Conservation (phyloP, 2,797 vertebrate species). For the Acanthopagrus latus region DNA sequence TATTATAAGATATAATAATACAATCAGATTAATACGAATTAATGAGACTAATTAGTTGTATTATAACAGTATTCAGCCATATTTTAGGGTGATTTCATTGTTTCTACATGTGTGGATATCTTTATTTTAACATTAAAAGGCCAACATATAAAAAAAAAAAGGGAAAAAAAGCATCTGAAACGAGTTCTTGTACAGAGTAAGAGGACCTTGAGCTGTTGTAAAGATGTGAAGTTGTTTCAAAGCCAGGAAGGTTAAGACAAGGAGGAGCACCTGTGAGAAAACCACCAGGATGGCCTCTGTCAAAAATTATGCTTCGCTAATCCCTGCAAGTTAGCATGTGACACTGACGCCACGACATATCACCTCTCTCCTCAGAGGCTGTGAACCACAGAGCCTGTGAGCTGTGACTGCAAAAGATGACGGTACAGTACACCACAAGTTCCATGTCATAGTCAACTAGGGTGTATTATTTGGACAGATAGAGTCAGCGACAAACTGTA, state of each 20-base stretch:
- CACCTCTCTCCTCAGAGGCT: constrained; percentile 36
- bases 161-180: too few relatives aligned
- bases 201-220: neutral
- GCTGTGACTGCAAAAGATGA: constrained; percentile 53
- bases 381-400: constrained; percentile 38
- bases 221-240: neutral
- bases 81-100: too few relatives aligned
- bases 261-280: neutral
- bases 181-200: neutral
- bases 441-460: constrained; percentile 12
- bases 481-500: neutral
- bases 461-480: constrained; percentile 14
- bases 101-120: too few relatives aligned
- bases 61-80: too few relatives aligned
- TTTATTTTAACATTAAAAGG: too few relatives aligned
- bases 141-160: too few relatives aligned
- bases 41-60: too few relatives aligned
- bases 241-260: neutral
- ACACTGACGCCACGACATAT: constrained; percentile 11
- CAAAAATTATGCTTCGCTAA: constrained; percentile 1
- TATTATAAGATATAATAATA: too few relatives aligned
- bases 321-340: constrained; percentile 23
- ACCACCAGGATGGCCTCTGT: neutral
- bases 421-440: constrained; percentile 48
- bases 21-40: too few relatives aligned